Evolutionary conservation across 2,888 invertebrate genomes (phyloP), one percentile per base, ranked within the genome.

Genomic region (Tortricodes alternella): DNA sequence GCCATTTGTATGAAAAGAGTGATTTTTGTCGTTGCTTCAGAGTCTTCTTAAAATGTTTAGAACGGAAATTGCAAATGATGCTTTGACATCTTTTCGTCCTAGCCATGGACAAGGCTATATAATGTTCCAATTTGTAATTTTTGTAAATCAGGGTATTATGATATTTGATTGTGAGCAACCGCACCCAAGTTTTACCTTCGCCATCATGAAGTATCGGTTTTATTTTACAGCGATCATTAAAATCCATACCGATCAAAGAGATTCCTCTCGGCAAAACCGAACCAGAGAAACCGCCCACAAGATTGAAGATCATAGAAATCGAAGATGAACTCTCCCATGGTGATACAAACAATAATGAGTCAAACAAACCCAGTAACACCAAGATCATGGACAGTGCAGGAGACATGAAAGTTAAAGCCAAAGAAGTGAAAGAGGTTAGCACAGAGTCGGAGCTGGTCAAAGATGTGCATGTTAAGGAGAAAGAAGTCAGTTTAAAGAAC

Each of bases 201-300:
- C n/a, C 21, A 16, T 13, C 38, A 27, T 27, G 18, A 44, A 11
- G 49, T 39, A 35, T 53, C 46, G 53, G 51, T 61, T 39, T 39
- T 48, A 59, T 46, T 68, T 83, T 83, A 19, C 81, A 93, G 92
- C 91, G 92, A 73, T 90, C 92, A 0, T 71, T 94, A 11, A 92
- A 89, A 71, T 73, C 91, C 23, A 80, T 94, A 41, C 69, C 74
- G 1, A 88, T 93, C 18, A 71, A 83, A 61, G 92, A 92, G 68
- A 83, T 90, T 11, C 77, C 73, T 27, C 68, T 83, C 13, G 87
- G 84, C 1, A 74, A 77, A 19, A 68, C 68, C 0, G 58, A 70
- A 0, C 72, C 76, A 1, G 78, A 79, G 4, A 83, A 81, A 48
- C 79, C 80, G 0, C 67, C 77, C 0, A 80, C 81, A 0, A 73